phyloP scores from a whole-genome alignment of 1,140 invertebrate genomes.

The Ctenoplectra terminalis region DNA sequence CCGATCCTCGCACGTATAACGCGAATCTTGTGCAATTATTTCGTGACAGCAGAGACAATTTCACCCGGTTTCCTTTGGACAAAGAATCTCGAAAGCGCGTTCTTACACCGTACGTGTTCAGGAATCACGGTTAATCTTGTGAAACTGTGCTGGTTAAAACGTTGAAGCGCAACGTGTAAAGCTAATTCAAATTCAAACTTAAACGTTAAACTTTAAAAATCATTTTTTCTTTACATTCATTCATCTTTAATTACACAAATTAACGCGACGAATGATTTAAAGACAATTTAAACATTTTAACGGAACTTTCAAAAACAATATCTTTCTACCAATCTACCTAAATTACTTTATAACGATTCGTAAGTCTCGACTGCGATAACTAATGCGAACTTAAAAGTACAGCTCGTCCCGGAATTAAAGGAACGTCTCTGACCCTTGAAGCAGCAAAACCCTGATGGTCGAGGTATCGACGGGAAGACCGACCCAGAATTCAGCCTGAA shows the following conservation, averaged over 20 bases:
- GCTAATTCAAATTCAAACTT: not conserved
- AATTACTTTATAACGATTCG: not conserved
- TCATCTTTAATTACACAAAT: no score
- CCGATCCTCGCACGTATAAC: not conserved
- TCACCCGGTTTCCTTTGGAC: conserved; percentile 18
- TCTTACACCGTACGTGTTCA: not conserved
- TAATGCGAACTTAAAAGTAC: not conserved
- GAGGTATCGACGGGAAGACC: not conserved
- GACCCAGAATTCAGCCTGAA: conserved; percentile 27
- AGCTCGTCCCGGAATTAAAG: not conserved
- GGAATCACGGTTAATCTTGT: conserved; percentile 7
- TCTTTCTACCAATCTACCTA: not conserved
- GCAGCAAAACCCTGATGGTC: no score
- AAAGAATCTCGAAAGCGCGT: not conserved
- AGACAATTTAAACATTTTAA: no score
- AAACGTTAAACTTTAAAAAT: no score
- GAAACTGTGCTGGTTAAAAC: not conserved
- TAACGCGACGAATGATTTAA: no score
- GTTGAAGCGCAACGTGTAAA: not conserved
- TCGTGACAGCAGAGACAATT: conserved; percentile 34
- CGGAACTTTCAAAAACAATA: not conserved
- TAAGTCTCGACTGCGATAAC: not conserved
- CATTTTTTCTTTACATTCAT: no score
- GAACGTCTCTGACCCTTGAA: not conserved
- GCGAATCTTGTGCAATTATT: conserved; percentile 22